Evolutionary conservation across 2,113 vertebrate genomes (phyloP), one percentile per base, ranked within the genome.

Genomic region (Strix uralensis): DNA sequence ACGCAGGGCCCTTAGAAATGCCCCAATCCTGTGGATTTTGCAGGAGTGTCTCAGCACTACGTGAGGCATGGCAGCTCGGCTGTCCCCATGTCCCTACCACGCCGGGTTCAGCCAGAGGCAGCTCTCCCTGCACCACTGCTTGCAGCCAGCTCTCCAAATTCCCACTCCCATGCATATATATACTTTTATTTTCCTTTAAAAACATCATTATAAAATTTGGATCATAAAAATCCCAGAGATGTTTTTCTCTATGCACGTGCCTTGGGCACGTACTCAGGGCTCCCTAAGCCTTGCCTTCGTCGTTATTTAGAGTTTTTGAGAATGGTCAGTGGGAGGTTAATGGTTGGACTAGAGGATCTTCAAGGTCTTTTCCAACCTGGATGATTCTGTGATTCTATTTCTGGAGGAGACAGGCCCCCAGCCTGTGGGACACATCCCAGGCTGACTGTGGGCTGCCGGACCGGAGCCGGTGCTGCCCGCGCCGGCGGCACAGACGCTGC

Each of bases 41-140:
- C 47, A 19, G 65, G 17, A 5, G 5, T 1, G 23, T 20, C 44
- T 34, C 30, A 10, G 71, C 9, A 7, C 34, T 2, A 1, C 1
- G 4, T 2, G 40, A n/a, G 55, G n/a, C 36, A 27, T 10, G 2
- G 70, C 34, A 34, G 54, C 62, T 19, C 44, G 27, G 36, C 29
- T 44, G 44, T 44, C 44, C 44, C 44, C 44, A 16, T 3, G 0
- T 38, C 54, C 63, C 15, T 1, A 2, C 47, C 2, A 0, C 0
- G 29, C 18, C 30, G 38, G 21, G 3, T 32, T 27, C 1, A 4
- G 38, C 14, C 26, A 58, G 20, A 25, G 26, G 30, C 80, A 74
- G 21, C 7, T 59, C 44, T 63, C 17, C 23, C 9, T 9, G 20
- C 44, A 25, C 49, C 4, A 0, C 46, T 22, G 5, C 21, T 32